Evolutionary conservation across 2,113 vertebrate species (phyloP).

Genomic region (Anolis carolinensis): DNA sequence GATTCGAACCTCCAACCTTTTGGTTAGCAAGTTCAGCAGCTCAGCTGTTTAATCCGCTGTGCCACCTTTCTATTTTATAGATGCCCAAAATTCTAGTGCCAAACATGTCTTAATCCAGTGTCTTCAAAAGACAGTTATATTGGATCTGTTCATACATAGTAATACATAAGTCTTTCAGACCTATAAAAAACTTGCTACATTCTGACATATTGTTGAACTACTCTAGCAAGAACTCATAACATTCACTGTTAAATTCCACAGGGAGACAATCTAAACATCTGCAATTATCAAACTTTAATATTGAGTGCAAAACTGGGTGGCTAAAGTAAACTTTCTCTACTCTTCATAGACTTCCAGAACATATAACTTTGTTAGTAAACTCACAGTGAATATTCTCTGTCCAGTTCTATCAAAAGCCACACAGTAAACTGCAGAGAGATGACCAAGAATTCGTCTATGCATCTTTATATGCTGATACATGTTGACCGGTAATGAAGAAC

Average conservation of each 20-base stretch:
- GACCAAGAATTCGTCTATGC: conserved; percentile 94
- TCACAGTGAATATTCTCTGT: conserved; percentile 97
- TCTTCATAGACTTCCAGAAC: not conserved
- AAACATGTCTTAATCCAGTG: not conserved
- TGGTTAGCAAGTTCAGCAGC: too few species aligned
- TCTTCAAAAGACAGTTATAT: too few species aligned
- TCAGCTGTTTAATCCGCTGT: too few species aligned
- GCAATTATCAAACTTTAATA: not conserved
- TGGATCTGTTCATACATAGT: not conserved
- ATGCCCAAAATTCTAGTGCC: not conserved
- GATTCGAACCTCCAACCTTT: too few species aligned
- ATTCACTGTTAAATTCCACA: not conserved
- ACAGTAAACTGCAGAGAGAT: conserved; percentile 98
- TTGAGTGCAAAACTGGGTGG: not conserved
- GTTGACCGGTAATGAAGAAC: conserved; percentile 87
- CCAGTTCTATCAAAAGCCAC: conserved; percentile 97
- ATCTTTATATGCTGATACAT: conserved; percentile 94
- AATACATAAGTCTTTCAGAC: not conserved
- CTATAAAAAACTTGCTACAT: not conserved
- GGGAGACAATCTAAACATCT: not conserved
- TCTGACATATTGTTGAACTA: not conserved
- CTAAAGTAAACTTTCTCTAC: not conserved
- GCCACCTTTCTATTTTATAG: not conserved
- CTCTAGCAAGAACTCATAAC: not conserved
- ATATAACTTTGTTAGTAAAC: conserved; percentile 56